These are phyloP conservation scores for Steinernema carpocapsae DNA, from an alignment of 2,888 invertebrate species.

Conservation along the genomic window DNA sequence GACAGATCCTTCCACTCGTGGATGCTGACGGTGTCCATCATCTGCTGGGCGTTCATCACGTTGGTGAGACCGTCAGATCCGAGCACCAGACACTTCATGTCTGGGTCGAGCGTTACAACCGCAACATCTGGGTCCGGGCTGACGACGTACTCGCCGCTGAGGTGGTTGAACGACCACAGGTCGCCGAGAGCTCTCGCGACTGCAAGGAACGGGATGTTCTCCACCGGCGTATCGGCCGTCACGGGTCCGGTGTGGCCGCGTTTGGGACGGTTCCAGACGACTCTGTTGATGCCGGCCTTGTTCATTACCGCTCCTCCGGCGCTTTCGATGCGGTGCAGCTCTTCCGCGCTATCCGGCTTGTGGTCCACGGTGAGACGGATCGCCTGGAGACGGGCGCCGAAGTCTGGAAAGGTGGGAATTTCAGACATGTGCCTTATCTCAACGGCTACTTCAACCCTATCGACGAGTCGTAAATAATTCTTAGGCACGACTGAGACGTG, in stretches of 20 bases:
- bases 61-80: slow-evolving; percentile 98
- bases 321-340: slow-evolving; percentile 80
- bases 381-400: not conserved
- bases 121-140: slow-evolving; percentile 94
- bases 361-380: slow-evolving; percentile 82
- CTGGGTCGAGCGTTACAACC: slow-evolving; percentile 77
- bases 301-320: slow-evolving; percentile 72
- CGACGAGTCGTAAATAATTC: too few species aligned
- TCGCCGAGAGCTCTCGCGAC: slow-evolving; percentile 93
- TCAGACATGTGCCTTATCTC: too few species aligned
- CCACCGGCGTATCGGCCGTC: slow-evolving; percentile 77
- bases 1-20: slow-evolving; percentile 45
- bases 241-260: slow-evolving; percentile 42
- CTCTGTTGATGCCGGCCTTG: slow-evolving; percentile 86
- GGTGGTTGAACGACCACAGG: slow-evolving; percentile 94
- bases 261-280: slow-evolving; percentile 95
- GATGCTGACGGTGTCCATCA: slow-evolving; percentile 79
- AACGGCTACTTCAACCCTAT: too few species aligned
- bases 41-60: slow-evolving; percentile 83
- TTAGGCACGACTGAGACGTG: too few species aligned
- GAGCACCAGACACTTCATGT: slow-evolving; percentile 81
- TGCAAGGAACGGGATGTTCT: slow-evolving; percentile 92
- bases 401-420: too few species aligned
- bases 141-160: slow-evolving; percentile 89
- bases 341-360: slow-evolving; percentile 87